These are phyloP conservation scores for Diploscapter pachys DNA, from an alignment of 1,140 invertebrate genomes.

Conservation along the genomic window DNA sequence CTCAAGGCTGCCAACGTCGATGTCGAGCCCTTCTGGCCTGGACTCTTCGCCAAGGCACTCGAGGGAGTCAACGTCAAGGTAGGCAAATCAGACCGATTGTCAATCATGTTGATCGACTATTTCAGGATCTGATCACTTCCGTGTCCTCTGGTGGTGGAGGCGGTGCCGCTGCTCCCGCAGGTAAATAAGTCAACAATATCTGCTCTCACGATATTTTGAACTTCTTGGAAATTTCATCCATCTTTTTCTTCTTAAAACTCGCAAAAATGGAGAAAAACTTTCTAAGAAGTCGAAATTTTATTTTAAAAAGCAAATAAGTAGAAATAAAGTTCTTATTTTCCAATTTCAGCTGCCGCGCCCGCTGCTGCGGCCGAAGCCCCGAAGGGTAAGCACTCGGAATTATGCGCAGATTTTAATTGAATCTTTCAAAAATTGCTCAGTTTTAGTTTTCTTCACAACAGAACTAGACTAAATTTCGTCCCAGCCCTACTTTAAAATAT, in stretches of 20 bases:
- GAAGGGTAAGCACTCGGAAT: conserved; percentile 3
- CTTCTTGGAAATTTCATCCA: too few relatives aligned
- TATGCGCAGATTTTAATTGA: too few relatives aligned
- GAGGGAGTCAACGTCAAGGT: conserved; percentile 85
- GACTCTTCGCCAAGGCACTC: conserved; percentile 89
- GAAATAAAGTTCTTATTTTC: too few relatives aligned
- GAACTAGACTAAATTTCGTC: conserved; percentile 13
- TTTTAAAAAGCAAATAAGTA: too few relatives aligned
- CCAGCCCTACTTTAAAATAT: neutral
- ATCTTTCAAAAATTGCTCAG: too few relatives aligned
- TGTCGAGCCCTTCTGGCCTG: conserved; percentile 98
- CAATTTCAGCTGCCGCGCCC: conserved; percentile 63
- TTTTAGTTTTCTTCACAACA: too few relatives aligned
- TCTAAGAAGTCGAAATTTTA: too few relatives aligned
- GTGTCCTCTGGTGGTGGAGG: conserved; percentile 85
- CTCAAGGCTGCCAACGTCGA: conserved; percentile 91
- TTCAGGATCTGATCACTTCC: conserved; percentile 80
- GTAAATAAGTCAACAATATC: conserved; percentile 35
- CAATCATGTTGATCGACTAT: conserved; percentile 11
- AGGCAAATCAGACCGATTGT: neutral
- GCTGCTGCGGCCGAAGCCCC: conserved; percentile 66
- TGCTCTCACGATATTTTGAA: too few relatives aligned
- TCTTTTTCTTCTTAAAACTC: too few relatives aligned
- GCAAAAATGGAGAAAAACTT: too few relatives aligned
- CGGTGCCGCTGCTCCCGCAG: conserved; percentile 72